Evolutionary conservation across 2,797 vertebrate species (phyloP), one percentile per base, ranked within the genome.

Genomic region (Amblyraja radiata): DNA sequence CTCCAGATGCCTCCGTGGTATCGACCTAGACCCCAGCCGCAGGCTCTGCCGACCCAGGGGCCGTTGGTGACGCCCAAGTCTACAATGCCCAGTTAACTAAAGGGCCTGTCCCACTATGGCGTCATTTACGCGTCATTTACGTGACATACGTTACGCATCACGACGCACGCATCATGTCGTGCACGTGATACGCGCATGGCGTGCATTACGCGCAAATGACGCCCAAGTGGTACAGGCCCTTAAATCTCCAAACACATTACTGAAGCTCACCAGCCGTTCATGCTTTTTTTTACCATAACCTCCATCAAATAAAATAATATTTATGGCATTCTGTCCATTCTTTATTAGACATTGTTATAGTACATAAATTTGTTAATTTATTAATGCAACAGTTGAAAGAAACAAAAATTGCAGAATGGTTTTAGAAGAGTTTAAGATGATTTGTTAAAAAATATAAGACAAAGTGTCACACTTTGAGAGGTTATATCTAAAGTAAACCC

Each of bases 341-440:
- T 90, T 71, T 39, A 68, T 90, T 90, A 23, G 65, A 23, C 16
- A 90, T 90, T 73, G 32, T 73, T 16, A 90, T n/a, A 90, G 65
- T 8, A 5, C 61, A 84, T 28, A 25, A 13, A n/a, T 61, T 4
- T 84, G 9, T 21, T 71, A 39, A 13, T 9, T 32, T 71, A 36
- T 68, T 68, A 36, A 71, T 73, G 65, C 13, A 11, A 90, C 6
- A 25, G 32, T 68, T 32, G 32, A 68, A 23, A 71, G n/a, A n/a
- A 71, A 71, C 36, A 39, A 16, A 39, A 36, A 71, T 39, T 39
- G 13, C 6, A 90, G 39, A 73, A 23, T 21, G 10, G 58, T 18
- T 36, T n/a, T 10, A 32, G n/a, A 28, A 8, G 6, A 10, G 11
- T 8, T 68, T 90, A 36, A 83, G 0, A 18, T 90, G 32, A 39